These are phyloP conservation scores for Dryobotodes eremita DNA, from an alignment of 2,888 invertebrate genomes.

Conservation along the genomic window DNA sequence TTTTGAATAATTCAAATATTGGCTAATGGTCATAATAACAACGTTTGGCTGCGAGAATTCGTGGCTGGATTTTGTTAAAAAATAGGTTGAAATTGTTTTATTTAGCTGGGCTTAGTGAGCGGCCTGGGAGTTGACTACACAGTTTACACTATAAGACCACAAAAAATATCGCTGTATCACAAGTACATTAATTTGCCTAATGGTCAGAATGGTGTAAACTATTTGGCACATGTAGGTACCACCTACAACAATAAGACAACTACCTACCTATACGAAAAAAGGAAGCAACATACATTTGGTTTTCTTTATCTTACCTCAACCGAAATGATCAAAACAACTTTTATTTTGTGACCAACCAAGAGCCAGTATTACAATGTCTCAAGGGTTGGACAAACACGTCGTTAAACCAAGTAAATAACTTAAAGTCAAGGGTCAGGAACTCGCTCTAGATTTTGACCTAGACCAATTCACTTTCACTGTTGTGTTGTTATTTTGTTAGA, in stretches of 20 bases:
- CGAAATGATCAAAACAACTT: constrained; percentile 16
- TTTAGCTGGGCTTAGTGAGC: background rate
- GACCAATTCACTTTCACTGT: constrained; percentile 65
- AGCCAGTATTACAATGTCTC: constrained; percentile 23
- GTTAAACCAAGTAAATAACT: constrained; percentile 54
- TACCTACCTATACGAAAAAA: background rate
- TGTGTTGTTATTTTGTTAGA: constrained; percentile 38
- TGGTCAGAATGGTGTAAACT: too few relatives aligned
- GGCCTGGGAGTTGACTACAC: background rate
- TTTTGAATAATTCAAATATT: constrained; percentile 79
- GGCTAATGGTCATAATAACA: constrained; percentile 73
- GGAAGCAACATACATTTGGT: background rate
- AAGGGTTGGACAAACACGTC: constrained; percentile 37
- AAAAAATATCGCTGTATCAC: too few relatives aligned
- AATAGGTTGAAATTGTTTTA: constrained; percentile 28
- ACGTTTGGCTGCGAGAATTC: constrained; percentile 65
- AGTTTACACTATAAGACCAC: too few relatives aligned
- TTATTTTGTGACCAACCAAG: constrained; percentile 24
- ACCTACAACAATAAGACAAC: too few relatives aligned
- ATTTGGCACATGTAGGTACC: too few relatives aligned
- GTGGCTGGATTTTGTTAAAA: constrained; percentile 55
- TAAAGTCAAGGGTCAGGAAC: constrained; percentile 63
- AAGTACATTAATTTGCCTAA: too few relatives aligned
- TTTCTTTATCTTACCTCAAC: too few relatives aligned
- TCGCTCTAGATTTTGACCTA: constrained; percentile 67